Conservation (phyloP, 1,140 invertebrate species). For the Drosophila littoralis region DNA sequence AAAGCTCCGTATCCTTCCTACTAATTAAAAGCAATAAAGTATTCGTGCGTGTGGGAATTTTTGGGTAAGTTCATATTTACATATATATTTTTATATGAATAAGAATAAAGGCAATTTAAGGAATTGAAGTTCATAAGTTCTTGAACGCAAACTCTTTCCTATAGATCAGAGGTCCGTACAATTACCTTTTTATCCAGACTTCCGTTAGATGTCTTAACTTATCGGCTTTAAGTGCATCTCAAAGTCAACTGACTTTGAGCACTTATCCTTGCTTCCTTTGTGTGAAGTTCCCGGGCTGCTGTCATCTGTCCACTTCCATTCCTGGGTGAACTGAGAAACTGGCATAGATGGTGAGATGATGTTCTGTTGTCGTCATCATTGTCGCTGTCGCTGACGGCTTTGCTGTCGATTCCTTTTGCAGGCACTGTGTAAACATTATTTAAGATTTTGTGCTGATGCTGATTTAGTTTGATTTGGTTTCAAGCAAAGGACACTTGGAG, state of each 20-base stretch:
- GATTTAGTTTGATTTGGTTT: slow-evolving; percentile 73
- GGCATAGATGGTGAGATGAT: slow-evolving; percentile 40
- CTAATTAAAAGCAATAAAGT: no score
- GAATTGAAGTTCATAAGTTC: no score
- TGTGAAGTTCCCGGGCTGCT: neutral
- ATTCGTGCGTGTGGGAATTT: no score
- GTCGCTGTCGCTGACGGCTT: slow-evolving; percentile 28
- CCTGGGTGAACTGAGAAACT: slow-evolving; percentile 23
- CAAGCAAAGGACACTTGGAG: slow-evolving; percentile 1
- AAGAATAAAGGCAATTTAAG: no score
- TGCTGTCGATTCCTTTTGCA: slow-evolving; percentile 54
- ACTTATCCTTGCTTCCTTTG: slow-evolving; percentile 4
- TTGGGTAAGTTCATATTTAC: no score
- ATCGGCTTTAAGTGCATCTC: neutral
- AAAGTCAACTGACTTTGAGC: neutral
- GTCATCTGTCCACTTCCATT: slow-evolving; percentile 8
- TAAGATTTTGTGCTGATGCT: slow-evolving; percentile 65
- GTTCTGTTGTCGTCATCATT: neutral
- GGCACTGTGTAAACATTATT: slow-evolving; percentile 59
- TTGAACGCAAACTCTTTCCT: no score
- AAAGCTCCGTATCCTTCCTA: no score
- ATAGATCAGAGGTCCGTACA: no score
- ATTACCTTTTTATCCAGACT: no score
- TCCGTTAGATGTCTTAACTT: neutral
- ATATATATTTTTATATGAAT: no score